A percentile compares a stretch with the other conserved stretches of the same genome.
These are phyloP conservation scores for Habropoda laboriosa DNA, from an alignment of 1,140 invertebrate species.

Conservation along the genomic window DNA sequence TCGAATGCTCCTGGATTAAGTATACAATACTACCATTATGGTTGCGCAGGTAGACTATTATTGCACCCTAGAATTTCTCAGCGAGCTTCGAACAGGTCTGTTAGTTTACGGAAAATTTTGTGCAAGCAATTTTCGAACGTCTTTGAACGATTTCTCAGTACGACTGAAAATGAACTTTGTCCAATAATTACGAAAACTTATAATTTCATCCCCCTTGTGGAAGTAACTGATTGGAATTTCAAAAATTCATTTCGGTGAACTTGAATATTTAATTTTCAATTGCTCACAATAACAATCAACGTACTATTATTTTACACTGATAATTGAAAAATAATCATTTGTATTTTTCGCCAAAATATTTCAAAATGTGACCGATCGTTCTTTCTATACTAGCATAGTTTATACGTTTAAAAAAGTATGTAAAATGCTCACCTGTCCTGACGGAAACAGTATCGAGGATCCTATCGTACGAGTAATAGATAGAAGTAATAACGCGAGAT, in stretches of 20 bases:
- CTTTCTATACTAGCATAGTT: not conserved
- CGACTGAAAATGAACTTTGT: conserved; percentile 11
- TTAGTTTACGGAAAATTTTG: not conserved
- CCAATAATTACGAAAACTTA: not conserved
- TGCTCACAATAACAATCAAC: too few species aligned
- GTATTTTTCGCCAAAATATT: not conserved
- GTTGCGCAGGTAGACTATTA: not conserved
- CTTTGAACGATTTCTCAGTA: not conserved
- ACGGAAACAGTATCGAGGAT: not conserved
- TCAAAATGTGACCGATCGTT: not conserved
- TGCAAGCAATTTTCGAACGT: not conserved
- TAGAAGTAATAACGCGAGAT: conserved; percentile 29
- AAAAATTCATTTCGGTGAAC: too few species aligned
- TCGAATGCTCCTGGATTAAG: not conserved
- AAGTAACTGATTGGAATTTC: too few species aligned
- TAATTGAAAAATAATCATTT: not conserved
- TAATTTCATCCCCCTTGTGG: not conserved
- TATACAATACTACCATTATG: too few species aligned
- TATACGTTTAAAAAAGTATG: not conserved
- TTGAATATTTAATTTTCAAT: too few species aligned
- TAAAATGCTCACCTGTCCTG: conserved; percentile 1
- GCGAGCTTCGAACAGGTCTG: not conserved
- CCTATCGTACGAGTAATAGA: not conserved
- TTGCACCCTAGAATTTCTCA: not conserved
- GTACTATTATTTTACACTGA: too few species aligned